These are phyloP conservation scores for Drosophila anomalipes DNA, from an alignment of 2,888 invertebrate genomes.

Conservation along the genomic window DNA sequence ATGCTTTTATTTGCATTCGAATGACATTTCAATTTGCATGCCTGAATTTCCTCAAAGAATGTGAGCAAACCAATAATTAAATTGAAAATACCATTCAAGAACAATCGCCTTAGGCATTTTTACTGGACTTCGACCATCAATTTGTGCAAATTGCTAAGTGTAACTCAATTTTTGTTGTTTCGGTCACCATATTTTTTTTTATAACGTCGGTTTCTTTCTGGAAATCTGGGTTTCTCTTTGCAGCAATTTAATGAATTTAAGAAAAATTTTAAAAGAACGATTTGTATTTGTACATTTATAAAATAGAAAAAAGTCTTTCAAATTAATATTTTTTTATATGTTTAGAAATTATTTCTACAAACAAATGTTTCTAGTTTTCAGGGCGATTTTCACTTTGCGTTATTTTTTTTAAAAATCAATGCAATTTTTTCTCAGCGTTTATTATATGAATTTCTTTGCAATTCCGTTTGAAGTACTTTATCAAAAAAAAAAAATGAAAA, in stretches of 20 bases:
- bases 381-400: background rate
- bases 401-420: background rate
- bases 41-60: background rate
- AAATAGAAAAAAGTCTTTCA: background rate
- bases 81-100: background rate
- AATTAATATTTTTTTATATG: background rate
- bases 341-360: background rate
- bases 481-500: background rate
- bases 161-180: background rate
- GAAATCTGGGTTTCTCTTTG: background rate
- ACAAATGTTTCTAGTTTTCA: background rate
- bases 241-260: background rate
- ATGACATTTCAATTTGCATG: background rate
- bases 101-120: background rate
- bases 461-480: background rate
- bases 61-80: constrained; percentile 2
- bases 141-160: background rate
- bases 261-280: fast-evolving
- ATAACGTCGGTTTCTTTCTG: background rate
- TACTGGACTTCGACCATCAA: background rate
- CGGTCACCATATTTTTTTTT: background rate
- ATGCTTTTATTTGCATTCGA: background rate
- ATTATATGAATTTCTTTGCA: background rate
- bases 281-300: background rate
- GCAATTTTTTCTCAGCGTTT: background rate